Conservation (phyloP, 2,113 vertebrate species). For the Haemorhous mexicanus region DNA sequence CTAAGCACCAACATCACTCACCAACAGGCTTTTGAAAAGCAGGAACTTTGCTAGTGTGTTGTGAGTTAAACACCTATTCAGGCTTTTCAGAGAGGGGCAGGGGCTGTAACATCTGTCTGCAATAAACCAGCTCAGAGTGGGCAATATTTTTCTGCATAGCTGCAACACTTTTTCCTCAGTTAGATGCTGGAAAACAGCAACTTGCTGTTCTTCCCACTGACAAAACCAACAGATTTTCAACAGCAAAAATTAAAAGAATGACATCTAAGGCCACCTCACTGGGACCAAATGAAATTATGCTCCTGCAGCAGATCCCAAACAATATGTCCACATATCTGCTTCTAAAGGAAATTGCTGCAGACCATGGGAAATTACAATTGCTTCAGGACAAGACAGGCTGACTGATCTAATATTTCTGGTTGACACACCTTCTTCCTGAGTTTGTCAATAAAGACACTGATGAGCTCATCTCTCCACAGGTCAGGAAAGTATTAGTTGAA, state of each 20-base stretch:
- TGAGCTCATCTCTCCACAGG: constrained; percentile 46
- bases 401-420: constrained; percentile 60
- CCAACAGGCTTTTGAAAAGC: background rate
- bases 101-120: background rate
- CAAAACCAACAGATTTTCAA: background rate
- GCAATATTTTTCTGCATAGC: background rate
- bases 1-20: background rate
- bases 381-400: constrained; percentile 52
- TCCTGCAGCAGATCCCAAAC: constrained; percentile 26
- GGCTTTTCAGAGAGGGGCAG: background rate
- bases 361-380: constrained; percentile 64
- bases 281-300: constrained; percentile 27
- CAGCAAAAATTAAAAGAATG: constrained; percentile 17
- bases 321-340: constrained; percentile 17
- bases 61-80: background rate
- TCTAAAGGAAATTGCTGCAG: constrained; percentile 59
- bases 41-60: background rate
- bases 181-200: background rate
- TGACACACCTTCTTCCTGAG: constrained; percentile 54
- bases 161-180: background rate
- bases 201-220: background rate
- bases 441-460: constrained; percentile 48
- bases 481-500: constrained; percentile 17
- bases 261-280: constrained; percentile 18
- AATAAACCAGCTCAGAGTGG: background rate